phyloP scores from a whole-genome alignment of 1,140 invertebrate genomes.

The Mizuhopecten yessoensis region DNA sequence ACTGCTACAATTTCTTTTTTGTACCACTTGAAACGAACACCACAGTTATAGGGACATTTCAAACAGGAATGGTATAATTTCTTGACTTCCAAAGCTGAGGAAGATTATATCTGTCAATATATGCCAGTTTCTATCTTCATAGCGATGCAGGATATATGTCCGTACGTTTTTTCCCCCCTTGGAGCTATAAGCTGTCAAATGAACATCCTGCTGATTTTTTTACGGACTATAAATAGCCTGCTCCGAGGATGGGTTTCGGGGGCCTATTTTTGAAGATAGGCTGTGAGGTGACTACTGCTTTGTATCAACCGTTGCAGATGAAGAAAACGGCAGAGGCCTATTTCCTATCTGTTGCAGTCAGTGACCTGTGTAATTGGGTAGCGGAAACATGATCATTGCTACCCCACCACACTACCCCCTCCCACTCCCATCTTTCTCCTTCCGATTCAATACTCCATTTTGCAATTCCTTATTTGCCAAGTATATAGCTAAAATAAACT shows the following conservation, averaged over 20 bases:
- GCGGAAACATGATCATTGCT: constrained; percentile 7
- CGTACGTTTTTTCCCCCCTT: background rate
- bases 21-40: background rate
- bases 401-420: background rate
- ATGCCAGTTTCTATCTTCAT: background rate
- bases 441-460: background rate
- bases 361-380: constrained; percentile 14
- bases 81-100: background rate
- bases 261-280: background rate
- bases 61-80: constrained; percentile 16
- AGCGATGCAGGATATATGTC: background rate
- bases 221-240: constrained; percentile 14
- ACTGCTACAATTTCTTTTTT: background rate
- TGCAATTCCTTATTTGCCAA: no score
- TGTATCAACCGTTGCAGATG: background rate
- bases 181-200: background rate
- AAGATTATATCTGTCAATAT: background rate
- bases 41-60: background rate
- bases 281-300: constrained; percentile 16
- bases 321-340: background rate
- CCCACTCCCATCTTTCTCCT: background rate
- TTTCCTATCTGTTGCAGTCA: background rate
- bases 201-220: constrained; percentile 18
- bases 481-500: no score
- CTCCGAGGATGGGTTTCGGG: constrained; percentile 22